Evolutionary conservation across 2,113 vertebrate genomes (phyloP), one percentile per base, ranked within the genome.

Genomic region (Saccopteryx bilineata): DNA sequence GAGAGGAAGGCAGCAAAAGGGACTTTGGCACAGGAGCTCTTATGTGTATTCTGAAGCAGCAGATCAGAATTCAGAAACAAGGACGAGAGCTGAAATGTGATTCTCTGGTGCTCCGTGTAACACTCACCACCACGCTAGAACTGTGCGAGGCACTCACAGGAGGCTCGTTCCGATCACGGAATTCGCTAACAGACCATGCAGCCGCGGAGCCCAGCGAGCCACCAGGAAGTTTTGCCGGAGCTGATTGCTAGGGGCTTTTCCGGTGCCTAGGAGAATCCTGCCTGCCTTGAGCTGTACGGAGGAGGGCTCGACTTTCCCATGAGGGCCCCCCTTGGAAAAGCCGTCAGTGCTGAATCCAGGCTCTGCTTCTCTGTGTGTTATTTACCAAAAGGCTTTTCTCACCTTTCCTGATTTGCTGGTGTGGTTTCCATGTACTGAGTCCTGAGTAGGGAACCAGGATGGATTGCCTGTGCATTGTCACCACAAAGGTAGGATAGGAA

Each of bases 381-480:
- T 98, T 91, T 97, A 93, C 92, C 96, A 92, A 97, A 98, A 98
- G 97, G 97, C 97, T 98, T 97, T 98, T 96, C 96, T 98, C 98
- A 98, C 97, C 98, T 98, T 98, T 96, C 97, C 98, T 98, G 98
- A 96, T 98, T 98, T 98, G 98, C 98, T 98, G 98, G 97, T 98
- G 98, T 98, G 98, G 99, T 99, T 99, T 98, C 97, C 98, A 97
- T 98, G 98, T 93, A 95, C 96, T 98, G 97, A 97, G 97, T 94
- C 98, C 98, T 96, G 98, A 97, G 99, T 98, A 99, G 98, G 98
- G 93, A 97, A 98, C 98, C 98, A 98, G 98, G 96, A 99, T 99
- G 99, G 99, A 99, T 98, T 99, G 99, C 98, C 99, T 99, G 98
- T 99, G 99, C 98, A 99, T 99, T 99, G 99, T 99, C 98, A 99